phyloP scores from a whole-genome alignment of 2,888 invertebrate genomes.

The Subacronicta megacephala region DNA sequence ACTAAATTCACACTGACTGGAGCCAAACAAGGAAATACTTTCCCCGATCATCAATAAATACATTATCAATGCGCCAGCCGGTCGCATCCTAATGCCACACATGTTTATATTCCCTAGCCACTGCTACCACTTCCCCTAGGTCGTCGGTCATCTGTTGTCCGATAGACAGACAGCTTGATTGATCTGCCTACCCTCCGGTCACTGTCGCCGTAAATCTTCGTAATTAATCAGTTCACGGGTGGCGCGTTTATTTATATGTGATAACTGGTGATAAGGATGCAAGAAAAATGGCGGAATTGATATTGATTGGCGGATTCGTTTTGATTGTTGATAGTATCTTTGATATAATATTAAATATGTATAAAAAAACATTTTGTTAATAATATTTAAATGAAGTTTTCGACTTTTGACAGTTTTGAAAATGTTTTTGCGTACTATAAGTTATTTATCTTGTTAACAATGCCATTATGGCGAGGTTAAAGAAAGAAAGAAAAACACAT shows the following conservation, averaged over 20 bases:
- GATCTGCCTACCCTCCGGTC: slow-evolving; percentile 52
- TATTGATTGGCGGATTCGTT: slow-evolving; percentile 13
- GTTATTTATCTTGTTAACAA: too few relatives aligned
- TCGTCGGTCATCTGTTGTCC: slow-evolving; percentile 51
- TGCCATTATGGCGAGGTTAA: too few relatives aligned
- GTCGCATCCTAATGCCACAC: slow-evolving; percentile 30
- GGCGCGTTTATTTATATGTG: slow-evolving; percentile 38
- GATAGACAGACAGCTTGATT: slow-evolving; percentile 64
- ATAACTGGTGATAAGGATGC: slow-evolving; percentile 14
- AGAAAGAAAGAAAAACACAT: too few relatives aligned
- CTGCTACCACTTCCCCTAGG: slow-evolving; percentile 39
- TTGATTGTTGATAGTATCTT: too few relatives aligned
- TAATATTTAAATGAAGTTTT: too few relatives aligned
- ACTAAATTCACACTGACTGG: too few relatives aligned
- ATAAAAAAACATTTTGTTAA: too few relatives aligned
- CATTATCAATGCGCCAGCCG: slow-evolving; percentile 1
- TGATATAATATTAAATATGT: too few relatives aligned
- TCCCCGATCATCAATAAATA: neutral
- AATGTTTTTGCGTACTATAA: too few relatives aligned
- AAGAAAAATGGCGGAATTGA: slow-evolving; percentile 22
- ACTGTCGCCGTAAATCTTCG: slow-evolving; percentile 45
- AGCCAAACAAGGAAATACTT: too few relatives aligned
- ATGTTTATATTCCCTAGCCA: slow-evolving; percentile 42
- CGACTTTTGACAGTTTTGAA: too few relatives aligned
- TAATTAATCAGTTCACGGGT: slow-evolving; percentile 51